Evolutionary conservation across 2,888 invertebrate species (phyloP).

Genomic region (Scotopteryx bipunctaria): DNA sequence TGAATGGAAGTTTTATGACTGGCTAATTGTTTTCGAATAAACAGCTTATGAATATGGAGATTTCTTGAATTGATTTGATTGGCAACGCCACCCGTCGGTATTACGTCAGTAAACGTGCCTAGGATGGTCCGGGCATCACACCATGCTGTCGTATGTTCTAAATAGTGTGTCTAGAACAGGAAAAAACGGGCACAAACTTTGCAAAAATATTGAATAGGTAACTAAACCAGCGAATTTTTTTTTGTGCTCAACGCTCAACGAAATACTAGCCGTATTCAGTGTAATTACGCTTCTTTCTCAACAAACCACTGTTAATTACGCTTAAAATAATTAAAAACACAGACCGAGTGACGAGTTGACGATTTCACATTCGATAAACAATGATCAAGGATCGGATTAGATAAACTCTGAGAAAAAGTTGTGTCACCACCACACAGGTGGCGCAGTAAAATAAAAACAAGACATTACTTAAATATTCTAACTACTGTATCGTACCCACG

Average conservation of each 20-base stretch:
- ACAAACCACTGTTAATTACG: not conserved
- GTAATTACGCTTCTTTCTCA: too few species aligned
- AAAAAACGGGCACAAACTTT: too few species aligned
- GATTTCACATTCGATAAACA: not conserved
- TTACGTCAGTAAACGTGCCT: not conserved
- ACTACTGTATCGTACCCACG: conserved; percentile 28
- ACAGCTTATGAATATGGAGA: conserved; percentile 7
- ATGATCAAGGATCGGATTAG: not conserved
- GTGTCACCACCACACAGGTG: conserved; percentile 5
- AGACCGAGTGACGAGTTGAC: not conserved
- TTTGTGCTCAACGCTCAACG: too few species aligned
- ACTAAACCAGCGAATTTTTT: too few species aligned
- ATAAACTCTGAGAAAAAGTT: not conserved
- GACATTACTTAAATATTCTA: conserved; percentile 11
- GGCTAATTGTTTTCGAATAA: conserved; percentile 17
- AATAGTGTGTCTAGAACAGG: too few species aligned
- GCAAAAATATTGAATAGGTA: too few species aligned
- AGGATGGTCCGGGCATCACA: not conserved
- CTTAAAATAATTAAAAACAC: too few species aligned
- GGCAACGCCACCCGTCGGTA: not conserved
- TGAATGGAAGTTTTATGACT: conserved; percentile 10
- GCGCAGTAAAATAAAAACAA: conserved; percentile 3
- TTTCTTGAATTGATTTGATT: conserved; percentile 7
- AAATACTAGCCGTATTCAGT: too few species aligned
- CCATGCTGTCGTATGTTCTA: too few species aligned